A percentile compares a stretch with the other conserved stretches of the same genome.
phyloP scores from a whole-genome alignment of 2,888 invertebrate genomes.

The Drosophila villosipedis region DNA sequence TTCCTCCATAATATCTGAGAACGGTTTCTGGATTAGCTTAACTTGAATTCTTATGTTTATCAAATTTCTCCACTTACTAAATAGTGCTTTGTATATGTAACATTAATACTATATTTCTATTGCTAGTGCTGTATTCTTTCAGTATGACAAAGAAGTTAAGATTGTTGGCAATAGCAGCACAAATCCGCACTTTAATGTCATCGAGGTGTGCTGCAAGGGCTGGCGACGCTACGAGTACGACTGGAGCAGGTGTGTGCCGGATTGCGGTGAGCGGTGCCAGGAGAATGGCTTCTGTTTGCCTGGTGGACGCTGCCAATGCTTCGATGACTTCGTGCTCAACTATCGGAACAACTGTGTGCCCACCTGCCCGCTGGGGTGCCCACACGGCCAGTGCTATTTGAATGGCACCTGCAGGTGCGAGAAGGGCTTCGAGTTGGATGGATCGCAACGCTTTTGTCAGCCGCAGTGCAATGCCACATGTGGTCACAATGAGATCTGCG shows the following conservation, averaged over 20 bases:
- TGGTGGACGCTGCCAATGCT: constrained; percentile 83
- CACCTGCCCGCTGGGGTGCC: constrained; percentile 81
- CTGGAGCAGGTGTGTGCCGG: constrained; percentile 85
- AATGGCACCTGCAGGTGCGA: constrained; percentile 83
- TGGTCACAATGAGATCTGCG: constrained; percentile 87
- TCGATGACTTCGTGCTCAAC: constrained; percentile 81
- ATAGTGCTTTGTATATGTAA: background rate
- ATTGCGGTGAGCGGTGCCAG: constrained; percentile 83
- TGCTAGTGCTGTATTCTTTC: constrained; percentile 82
- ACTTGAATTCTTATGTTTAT: background rate
- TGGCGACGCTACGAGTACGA: constrained; percentile 89
- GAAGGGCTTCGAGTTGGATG: constrained; percentile 83
- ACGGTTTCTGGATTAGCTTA: background rate
- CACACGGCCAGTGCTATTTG: constrained; percentile 83
- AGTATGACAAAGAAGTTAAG: constrained; percentile 81
- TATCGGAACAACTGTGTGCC: constrained; percentile 80
- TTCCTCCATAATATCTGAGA: no score
- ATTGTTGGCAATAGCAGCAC: constrained; percentile 85
- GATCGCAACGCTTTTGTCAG: constrained; percentile 84
- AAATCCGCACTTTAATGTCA: constrained; percentile 86
- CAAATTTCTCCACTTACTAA: background rate
- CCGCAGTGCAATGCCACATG: constrained; percentile 88
- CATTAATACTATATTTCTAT: background rate
- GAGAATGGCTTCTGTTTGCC: constrained; percentile 86
- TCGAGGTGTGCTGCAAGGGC: constrained; percentile 90